phyloP scores from a whole-genome alignment of 2,113 vertebrate genomes.

The Daboia siamensis region DNA sequence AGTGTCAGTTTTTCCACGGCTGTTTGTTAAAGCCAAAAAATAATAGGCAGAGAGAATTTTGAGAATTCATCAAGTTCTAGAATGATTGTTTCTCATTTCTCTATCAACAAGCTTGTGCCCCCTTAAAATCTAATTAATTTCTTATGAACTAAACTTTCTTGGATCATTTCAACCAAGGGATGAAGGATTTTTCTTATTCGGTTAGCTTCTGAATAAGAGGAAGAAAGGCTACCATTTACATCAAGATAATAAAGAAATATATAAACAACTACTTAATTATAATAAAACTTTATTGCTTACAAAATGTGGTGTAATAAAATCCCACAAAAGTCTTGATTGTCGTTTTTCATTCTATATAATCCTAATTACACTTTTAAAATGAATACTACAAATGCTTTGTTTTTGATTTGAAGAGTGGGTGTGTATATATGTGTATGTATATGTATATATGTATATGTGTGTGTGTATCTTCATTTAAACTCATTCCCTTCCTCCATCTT shows the following conservation, averaged over 20 bases:
- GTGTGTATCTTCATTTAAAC: not conserved
- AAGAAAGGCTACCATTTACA: not conserved
- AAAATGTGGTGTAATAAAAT: not conserved
- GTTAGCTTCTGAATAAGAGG: not conserved
- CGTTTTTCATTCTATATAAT: not conserved
- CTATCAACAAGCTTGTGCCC: not conserved
- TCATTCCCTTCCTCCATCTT: not conserved
- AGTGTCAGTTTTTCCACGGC: not conserved
- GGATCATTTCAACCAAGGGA: not conserved
- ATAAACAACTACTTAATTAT: not conserved
- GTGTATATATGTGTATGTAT: not conserved
- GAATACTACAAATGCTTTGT: slow-evolving; percentile 5
- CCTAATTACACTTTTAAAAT: slow-evolving; percentile 6
- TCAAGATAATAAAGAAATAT: not conserved
- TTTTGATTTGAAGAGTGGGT: not conserved
- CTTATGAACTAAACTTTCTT: not conserved
- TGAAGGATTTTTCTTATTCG: not conserved
- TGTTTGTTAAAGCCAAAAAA: not conserved
- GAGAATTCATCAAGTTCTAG: not conserved
- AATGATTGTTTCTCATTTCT: not conserved
- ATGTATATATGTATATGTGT: not conserved
- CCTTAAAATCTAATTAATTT: not conserved
- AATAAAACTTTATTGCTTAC: not conserved
- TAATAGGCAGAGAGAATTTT: not conserved
- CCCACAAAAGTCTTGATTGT: not conserved